Evolutionary conservation across 1,140 invertebrate genomes (phyloP), one percentile per base, ranked within the genome.

Genomic region (Geopemphigus sp.): DNA sequence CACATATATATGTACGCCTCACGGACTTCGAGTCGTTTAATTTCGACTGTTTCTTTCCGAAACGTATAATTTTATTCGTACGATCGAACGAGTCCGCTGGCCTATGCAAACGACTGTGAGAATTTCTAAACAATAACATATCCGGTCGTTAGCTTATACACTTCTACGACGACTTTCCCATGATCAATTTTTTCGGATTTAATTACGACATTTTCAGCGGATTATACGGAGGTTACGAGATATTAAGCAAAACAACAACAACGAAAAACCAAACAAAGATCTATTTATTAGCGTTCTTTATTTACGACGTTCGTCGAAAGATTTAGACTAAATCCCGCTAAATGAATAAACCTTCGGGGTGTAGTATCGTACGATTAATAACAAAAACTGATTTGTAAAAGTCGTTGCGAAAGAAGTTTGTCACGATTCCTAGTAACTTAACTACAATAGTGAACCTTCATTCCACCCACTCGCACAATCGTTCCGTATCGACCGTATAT

Each of bases 101-200:
- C 56, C 56, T 76, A 76, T 61, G 32, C 72, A 61, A 24, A 47
- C 56, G n/a, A 61, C 39, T 78, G 56, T 78, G 74, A 78, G 74
- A 78, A 61, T 50, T 61, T 61, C 47, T 50, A 59, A 78, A 78
- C 74, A 78, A 78, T 78, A 78, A 59, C 39, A 63, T 78, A 78
- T 78, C 74, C 74, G 74, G 74, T 78, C 19, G 74, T 78, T 78
- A 61, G 61, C n/a, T 78, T 26, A 32, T 39, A 32, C 47, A 24
- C 57, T 78, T 78, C 32, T 39, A 74, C 19, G 50, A 78, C 24
- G 11, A 61, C 57, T 76, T 78, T 78, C 74, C 74, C 74, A 78
- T 78, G 53, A 61, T 63, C 39, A 63, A 63, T 56, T 78, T 57
- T 59, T 63, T 47, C 39, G 22, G 39, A 47, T 78, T 61, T 78